These are phyloP conservation scores for Lonchura striata DNA, from an alignment of 2,113 vertebrate genomes.

Conservation along the genomic window DNA sequence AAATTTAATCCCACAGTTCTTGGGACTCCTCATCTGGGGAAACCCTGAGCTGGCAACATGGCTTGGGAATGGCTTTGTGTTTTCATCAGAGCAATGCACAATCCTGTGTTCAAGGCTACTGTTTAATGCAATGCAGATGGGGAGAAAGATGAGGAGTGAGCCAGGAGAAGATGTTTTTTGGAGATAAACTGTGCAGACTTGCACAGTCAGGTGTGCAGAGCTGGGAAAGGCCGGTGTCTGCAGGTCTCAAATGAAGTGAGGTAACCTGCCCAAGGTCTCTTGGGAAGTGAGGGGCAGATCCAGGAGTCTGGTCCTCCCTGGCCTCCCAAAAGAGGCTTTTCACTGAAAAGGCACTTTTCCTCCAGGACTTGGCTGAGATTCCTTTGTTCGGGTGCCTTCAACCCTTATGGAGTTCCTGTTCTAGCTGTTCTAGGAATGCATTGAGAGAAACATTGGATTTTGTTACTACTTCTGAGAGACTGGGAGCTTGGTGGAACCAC, in stretches of 20 bases:
- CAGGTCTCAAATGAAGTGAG: background rate
- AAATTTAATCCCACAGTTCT: background rate
- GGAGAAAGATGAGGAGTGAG: background rate
- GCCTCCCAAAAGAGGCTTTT: background rate
- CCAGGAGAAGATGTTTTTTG: background rate
- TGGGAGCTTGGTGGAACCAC: background rate
- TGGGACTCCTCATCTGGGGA: background rate
- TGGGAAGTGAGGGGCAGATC: background rate
- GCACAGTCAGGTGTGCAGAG: background rate
- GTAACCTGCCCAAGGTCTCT: background rate
- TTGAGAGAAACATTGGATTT: background rate
- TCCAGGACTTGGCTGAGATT: background rate
- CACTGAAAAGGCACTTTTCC: background rate
- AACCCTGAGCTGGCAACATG: background rate
- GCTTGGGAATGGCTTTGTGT: background rate
- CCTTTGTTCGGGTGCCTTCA: background rate
- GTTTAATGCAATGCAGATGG: background rate
- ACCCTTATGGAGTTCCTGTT: background rate
- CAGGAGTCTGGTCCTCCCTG: background rate
- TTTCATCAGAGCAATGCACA: background rate
- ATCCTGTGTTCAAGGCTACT: background rate
- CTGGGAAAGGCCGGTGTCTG: background rate
- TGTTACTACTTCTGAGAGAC: background rate
- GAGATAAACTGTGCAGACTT: slow-evolving; percentile 11
- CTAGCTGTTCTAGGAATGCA: background rate